Base-by-base conservation (phyloP, 2,888 invertebrate species). In the Pollenia labialis region DNA sequence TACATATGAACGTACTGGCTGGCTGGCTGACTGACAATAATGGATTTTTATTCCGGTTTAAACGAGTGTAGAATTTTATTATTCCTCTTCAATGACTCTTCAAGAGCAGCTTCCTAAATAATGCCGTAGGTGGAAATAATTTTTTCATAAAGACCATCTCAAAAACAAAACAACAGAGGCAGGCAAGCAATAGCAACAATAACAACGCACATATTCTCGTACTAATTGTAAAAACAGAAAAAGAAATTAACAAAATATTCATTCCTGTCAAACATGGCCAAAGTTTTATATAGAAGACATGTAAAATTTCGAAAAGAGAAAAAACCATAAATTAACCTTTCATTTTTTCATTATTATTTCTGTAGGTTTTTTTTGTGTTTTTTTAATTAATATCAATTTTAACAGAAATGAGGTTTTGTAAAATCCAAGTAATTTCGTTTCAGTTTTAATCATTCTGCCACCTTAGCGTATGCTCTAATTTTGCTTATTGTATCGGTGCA, bases 21-120 rank as follows among this genome's bases (percentile, higher is more conserved):
- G 52, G 72, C 75, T 84, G 80, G 32, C 64, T 69, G 52, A 42
- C 71, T 77, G 52, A 76, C 75, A 87, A 85, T 80, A 80, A 85
- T 74, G 44, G 68, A 85, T 85, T 84, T 84, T 83, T 79, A 77
- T 84, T 85, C 84, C 84, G 84, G 84, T 85, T 85, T 54, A 85
- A 85, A 85, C 74, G 80, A 81, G 85, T 88, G 88, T 74, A 79
- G 83, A 86, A 89, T 88, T 85, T 85, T 85, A 84, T 88, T 89
- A 89, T 85, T 84, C 85, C 88, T 87, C 84, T 88, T 87, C 86
- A 85, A 84, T 89, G 85, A 87, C 85, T 85, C 79, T 74, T 77
- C 79, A 81, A 71, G 82, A 82, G 79, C 84, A 83, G 69, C 64
- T 69, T 81, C 82, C 52, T 79, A 60, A 81, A 84, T 74, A 81